phyloP scores from a whole-genome alignment of 2,888 invertebrate species.

The Eupeodes latifasciatus region DNA sequence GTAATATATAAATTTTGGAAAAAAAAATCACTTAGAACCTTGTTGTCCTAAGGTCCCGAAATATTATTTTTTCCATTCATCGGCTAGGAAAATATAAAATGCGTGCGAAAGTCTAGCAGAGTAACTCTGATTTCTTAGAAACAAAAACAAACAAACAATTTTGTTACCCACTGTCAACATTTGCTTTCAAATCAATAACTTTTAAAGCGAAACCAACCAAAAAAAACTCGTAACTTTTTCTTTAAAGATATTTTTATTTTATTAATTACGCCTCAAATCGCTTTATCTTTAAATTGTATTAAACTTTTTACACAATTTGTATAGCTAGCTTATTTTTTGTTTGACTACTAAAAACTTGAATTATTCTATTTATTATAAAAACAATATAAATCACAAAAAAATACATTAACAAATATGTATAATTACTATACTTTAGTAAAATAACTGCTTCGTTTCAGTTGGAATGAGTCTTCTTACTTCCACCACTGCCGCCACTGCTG shows the following conservation, averaged over 20 bases:
- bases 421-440: not conserved
- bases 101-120: no score
- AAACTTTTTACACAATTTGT: not conserved
- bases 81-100: no score
- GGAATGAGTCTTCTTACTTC: constrained; percentile 80
- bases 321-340: not conserved
- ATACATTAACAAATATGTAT: constrained; percentile 5
- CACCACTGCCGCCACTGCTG: constrained; percentile 65
- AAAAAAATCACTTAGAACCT: no score
- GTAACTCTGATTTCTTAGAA: no score
- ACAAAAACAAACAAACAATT: no score
- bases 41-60: no score
- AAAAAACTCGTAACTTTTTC: not conserved
- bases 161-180: no score
- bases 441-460: constrained; percentile 34
- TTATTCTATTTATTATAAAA: constrained; percentile 14
- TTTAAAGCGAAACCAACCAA: no score
- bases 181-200: no score
- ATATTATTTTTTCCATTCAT: no score
- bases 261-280: constrained; percentile 27
- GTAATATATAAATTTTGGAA: no score
- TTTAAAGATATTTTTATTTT: constrained; percentile 12
- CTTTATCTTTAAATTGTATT: not conserved
- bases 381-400: constrained; percentile 48
- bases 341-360: constrained; percentile 3